Evolutionary conservation across 2,888 invertebrate species (phyloP).

Genomic region (Lochmaea crataegi): DNA sequence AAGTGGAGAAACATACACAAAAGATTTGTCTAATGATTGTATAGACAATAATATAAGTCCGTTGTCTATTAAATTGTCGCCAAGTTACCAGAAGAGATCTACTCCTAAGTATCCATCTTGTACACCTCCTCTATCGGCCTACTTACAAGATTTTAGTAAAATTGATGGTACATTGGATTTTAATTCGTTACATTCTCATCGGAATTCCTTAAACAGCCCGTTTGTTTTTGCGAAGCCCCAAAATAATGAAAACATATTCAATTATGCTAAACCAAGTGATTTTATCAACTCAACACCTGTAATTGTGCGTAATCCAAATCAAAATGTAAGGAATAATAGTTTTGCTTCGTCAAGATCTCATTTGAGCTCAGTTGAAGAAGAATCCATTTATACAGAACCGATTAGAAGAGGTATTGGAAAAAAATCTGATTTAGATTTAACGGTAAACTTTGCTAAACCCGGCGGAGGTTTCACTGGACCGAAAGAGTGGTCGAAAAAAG

Average conservation of each 20-base stretch:
- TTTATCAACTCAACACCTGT: constrained; percentile 5
- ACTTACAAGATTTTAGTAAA: not conserved
- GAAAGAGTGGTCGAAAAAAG: constrained; percentile 51
- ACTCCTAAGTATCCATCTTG: not conserved
- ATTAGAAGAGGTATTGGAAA: constrained; percentile 40
- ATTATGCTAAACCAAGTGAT: not conserved
- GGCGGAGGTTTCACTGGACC: constrained; percentile 36
- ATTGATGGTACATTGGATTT: not conserved
- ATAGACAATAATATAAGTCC: constrained; percentile 7
- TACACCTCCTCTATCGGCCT: not conserved
- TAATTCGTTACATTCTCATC: not conserved
- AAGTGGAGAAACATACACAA: constrained; percentile 55
- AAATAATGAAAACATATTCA: not conserved
- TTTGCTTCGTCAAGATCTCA: not conserved
- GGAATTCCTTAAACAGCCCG: not conserved
- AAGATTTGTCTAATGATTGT: constrained; percentile 27
- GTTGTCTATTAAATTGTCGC: not conserved
- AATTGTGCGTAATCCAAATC: not conserved
- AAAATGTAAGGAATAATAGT: not conserved
- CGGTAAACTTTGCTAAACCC: constrained; percentile 49
- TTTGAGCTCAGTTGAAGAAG: not conserved
- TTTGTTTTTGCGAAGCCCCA: constrained; percentile 6
- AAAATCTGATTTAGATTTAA: constrained; percentile 46
- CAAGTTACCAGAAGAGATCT: not conserved
- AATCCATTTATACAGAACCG: constrained; percentile 26